Evolutionary conservation across 1,140 invertebrate species (phyloP).

Genomic region (Polyergus mexicanus): DNA sequence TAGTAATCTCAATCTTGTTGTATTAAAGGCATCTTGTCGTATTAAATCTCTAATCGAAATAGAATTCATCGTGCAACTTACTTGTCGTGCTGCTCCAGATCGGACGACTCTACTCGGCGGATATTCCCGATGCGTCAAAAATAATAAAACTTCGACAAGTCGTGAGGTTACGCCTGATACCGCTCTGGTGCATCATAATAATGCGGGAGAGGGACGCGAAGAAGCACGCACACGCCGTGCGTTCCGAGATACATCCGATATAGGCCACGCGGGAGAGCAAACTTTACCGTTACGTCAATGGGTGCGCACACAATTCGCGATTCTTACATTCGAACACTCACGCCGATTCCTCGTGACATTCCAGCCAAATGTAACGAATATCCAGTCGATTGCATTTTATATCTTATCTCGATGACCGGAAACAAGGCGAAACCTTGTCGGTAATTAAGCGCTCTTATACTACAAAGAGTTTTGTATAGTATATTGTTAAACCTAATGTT

Average conservation of each 20-base stretch:
- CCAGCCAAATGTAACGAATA: too few species aligned
- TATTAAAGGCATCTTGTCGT: slow-evolving; percentile 51
- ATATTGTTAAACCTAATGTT: background rate
- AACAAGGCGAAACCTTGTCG: background rate
- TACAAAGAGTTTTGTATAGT: background rate
- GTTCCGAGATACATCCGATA: slow-evolving; percentile 79
- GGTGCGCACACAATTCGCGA: slow-evolving; percentile 3
- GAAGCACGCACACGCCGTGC: slow-evolving; percentile 57
- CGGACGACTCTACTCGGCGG: background rate
- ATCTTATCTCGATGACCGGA: slow-evolving; percentile 29
- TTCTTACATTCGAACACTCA: background rate
- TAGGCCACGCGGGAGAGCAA: slow-evolving; percentile 75
- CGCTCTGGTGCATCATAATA: slow-evolving; percentile 78
- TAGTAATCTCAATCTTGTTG: slow-evolving; percentile 31
- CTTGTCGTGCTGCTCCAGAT: background rate
- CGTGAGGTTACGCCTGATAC: slow-evolving; percentile 76
- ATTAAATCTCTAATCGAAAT: background rate
- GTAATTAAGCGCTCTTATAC: background rate
- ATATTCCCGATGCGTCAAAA: slow-evolving; percentile 59
- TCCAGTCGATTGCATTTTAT: background rate
- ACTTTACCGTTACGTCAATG: background rate
- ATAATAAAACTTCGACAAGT: slow-evolving; percentile 69
- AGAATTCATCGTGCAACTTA: slow-evolving; percentile 7
- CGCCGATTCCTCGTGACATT: background rate
- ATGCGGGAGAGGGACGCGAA: slow-evolving; percentile 59